A percentile compares a stretch with the other conserved stretches of the same genome.
phyloP scores from a whole-genome alignment of 2,113 vertebrate species.

The pig (Sus scrofa) region T2T-Sscrofa CM000821.6:44331001-44331500 shows the following conservation, averaged over 20 bases:
- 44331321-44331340: neutral
- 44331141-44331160: too few relatives aligned
- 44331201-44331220: too few relatives aligned
- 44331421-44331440: neutral
- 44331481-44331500: neutral
- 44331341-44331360: neutral
- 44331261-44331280: neutral
- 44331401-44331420: neutral
- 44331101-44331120: too few relatives aligned
- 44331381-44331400: neutral
- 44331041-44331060: neutral
- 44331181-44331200: too few relatives aligned
- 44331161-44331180: too few relatives aligned
- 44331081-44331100: neutral
- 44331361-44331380: neutral
- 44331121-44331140: too few relatives aligned
- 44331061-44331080: neutral
- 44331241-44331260: too few relatives aligned
- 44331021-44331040: neutral
- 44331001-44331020: too few relatives aligned
- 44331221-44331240: too few relatives aligned
- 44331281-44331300: neutral
- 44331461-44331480: neutral
- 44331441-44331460: neutral
- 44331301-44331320: neutral